Base-by-base conservation (phyloP, 2,888 invertebrate genomes). In the Eustalomyia histrio region DNA sequence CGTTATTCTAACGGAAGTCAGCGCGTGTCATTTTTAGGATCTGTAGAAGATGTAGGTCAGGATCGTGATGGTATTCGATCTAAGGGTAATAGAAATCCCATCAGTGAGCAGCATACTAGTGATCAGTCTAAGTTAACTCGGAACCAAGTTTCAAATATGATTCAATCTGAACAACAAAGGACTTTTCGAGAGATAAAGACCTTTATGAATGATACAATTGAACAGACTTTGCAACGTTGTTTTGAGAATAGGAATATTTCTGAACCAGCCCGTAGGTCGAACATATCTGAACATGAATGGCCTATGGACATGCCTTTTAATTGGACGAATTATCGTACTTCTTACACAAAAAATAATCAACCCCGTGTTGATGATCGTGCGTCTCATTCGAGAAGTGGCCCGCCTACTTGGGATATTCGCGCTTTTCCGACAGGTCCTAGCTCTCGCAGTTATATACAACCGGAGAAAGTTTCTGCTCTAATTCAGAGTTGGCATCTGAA, bases 401-500 rank as follows among this genome's bases (percentile, higher is more conserved):
- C 21, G 8, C 14, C 29, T 6, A 55, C 10, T 53, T 53, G 6
- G 5, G 2, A 18, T 6, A 21, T 14, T 24, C 55, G 24, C 2
- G 12, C 8, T 9, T 24, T 29, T 24, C 55, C 33, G 39, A 29
- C n/a, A 7, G 55, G 29, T 16, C 53, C 52, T 53, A 24, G 52
- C 9, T 47, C 64, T 18, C 64, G 50, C 12, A 17, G 52, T 12
- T 52, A n/a, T 8, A n/a, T 35, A 53, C 52, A 53, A 16, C 53
- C 67, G 7, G 67, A 67, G 9, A 64, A 47, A 47, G 65, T 52
- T 1, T 50, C 55, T 2, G 6, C 35, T 17, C 21, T 67, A 39
- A 67, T 67, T 33, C 67, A 53, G n/a, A 55, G 35, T 35, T 67
- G 67, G 67, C 53, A 67, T 39, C 3, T 67, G 3, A 58, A 69